A percentile compares a stretch with the other conserved stretches of the same genome.
phyloP scores from a whole-genome alignment of 23 tunicate genomes.

The Trididemnum clinides region DNA sequence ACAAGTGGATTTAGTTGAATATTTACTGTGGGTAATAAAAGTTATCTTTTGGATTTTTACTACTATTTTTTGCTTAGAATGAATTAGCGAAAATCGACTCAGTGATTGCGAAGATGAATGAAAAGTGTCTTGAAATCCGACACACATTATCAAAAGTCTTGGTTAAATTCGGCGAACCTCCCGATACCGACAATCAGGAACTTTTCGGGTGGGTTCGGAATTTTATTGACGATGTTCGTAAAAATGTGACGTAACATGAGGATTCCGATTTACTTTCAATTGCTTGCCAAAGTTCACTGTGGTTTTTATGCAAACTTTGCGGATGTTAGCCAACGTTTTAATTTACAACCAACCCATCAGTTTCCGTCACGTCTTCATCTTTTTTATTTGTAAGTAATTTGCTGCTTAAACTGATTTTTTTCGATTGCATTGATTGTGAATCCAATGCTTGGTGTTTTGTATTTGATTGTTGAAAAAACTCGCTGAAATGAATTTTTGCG shows the following conservation, averaged over 20 bases:
- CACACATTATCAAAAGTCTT: slow-evolving; percentile 44
- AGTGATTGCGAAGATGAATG: slow-evolving; percentile 38
- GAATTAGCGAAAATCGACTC: slow-evolving; percentile 6
- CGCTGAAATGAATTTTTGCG: too few species aligned
- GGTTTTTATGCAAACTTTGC: not conserved
- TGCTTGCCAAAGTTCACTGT: not conserved
- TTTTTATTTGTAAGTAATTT: too few species aligned
- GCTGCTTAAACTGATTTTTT: too few species aligned
- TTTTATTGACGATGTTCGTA: slow-evolving; percentile 40
- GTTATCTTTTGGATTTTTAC: not conserved
- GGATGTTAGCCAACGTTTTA: not conserved
- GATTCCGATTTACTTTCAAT: not conserved
- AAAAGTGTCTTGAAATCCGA: slow-evolving; percentile 56
- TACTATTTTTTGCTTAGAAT: not conserved
- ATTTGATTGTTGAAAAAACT: too few species aligned
- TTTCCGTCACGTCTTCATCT: too few species aligned
- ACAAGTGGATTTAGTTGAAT: too few species aligned
- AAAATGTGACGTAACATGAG: not conserved
- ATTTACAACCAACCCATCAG: not conserved
- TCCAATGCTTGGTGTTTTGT: too few species aligned
- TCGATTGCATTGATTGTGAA: too few species aligned
- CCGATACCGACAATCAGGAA: slow-evolving; percentile 61
- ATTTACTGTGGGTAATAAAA: too few species aligned
- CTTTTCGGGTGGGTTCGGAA: slow-evolving; percentile 55
- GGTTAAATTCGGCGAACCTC: slow-evolving; percentile 76